A percentile compares a stretch with the other conserved stretches of the same genome.
These are phyloP conservation scores for Cataglyphis albicans DNA, from an alignment of 2,888 invertebrate species.

Conservation along the genomic window DNA sequence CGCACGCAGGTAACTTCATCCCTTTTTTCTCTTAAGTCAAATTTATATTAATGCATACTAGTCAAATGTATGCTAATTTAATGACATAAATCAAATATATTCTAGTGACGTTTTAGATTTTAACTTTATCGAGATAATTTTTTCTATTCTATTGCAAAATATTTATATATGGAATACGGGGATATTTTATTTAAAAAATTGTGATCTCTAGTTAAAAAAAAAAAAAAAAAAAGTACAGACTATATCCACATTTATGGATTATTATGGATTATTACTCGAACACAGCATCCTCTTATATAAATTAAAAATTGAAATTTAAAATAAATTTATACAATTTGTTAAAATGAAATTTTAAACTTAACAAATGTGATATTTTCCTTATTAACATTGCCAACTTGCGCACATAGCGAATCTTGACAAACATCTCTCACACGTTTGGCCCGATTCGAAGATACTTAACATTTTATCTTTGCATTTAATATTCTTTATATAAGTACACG, in stretches of 20 bases:
- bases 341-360: neutral
- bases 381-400: neutral
- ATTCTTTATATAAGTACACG: conserved; percentile 25
- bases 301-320: neutral
- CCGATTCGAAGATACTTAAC: neutral
- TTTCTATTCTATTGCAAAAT: neutral
- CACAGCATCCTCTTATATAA: neutral
- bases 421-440: neutral
- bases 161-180: neutral
- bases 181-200: neutral
- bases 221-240: neutral
- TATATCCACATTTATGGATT: neutral
- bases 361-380: neutral
- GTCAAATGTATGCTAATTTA: neutral
- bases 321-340: neutral
- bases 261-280: neutral
- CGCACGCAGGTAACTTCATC: neutral
- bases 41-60: neutral
- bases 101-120: neutral
- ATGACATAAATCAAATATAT: neutral
- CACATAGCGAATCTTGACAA: neutral
- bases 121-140: neutral
- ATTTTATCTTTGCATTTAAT: neutral
- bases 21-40: neutral
- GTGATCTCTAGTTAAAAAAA: neutral